These are phyloP conservation scores for Esox lucius DNA, from an alignment of 2,797 vertebrate genomes.

Conservation along the genomic window DNA sequence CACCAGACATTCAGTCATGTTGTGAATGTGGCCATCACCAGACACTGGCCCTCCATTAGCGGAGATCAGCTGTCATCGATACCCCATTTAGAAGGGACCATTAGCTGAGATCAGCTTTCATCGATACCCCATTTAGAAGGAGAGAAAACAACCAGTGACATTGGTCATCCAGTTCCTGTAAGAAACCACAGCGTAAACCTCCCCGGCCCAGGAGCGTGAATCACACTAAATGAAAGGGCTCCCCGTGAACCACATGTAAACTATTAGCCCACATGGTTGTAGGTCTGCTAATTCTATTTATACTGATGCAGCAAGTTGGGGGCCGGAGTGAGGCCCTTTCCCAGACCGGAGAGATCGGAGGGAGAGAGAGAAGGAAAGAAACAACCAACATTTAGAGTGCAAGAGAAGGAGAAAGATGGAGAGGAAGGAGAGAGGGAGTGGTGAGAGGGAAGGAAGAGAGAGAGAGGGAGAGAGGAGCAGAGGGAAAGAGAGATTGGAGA, in stretches of 20 bases:
- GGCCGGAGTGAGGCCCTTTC: slow-evolving; percentile 3
- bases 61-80: too few species aligned
- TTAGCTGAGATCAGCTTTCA: background rate
- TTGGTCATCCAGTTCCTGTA: slow-evolving; percentile 32
- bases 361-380: background rate
- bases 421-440: background rate
- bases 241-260: slow-evolving; percentile 56
- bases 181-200: slow-evolving; percentile 43
- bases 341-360: background rate
- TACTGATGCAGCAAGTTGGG: slow-evolving; percentile 8
- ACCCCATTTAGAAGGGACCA: too few species aligned
- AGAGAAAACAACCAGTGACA: too few species aligned
- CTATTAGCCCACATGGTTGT: slow-evolving; percentile 47
- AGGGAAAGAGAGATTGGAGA: background rate
- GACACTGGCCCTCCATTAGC: slow-evolving; percentile 2
- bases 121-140: too few species aligned
- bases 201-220: slow-evolving; percentile 42
- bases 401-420: background rate
- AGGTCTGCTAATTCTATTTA: slow-evolving; percentile 23
- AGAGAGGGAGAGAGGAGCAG: background rate
- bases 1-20: background rate
- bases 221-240: slow-evolving; percentile 43
- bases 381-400: background rate
- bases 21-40: slow-evolving; percentile 4
- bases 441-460: background rate